Evolutionary conservation across 2,888 invertebrate genomes (phyloP).

Genomic region (Odontothrips loti): DNA sequence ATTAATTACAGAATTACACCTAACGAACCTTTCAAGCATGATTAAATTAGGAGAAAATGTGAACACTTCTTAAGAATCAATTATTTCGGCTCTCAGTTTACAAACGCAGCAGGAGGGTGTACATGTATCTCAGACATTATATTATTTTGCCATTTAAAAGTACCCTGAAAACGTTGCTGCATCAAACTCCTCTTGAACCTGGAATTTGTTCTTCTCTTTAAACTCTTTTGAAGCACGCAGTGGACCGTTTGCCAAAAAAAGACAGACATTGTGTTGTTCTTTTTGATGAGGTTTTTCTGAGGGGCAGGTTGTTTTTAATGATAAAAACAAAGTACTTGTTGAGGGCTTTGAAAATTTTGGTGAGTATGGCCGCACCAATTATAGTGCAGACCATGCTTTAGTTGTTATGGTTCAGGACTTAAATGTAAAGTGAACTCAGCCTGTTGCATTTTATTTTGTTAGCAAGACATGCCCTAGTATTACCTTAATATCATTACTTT

Average conservation of each 20-base stretch:
- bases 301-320: slow-evolving; percentile 22
- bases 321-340: neutral
- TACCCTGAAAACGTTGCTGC: slow-evolving; percentile 29
- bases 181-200: slow-evolving; percentile 25
- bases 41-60: too few relatives aligned
- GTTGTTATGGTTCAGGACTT: neutral
- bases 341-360: neutral
- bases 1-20: too few relatives aligned
- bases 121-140: slow-evolving; percentile 28
- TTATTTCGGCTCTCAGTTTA: slow-evolving; percentile 31
- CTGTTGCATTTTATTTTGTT: neutral
- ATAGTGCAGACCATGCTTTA: neutral
- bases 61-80: too few relatives aligned
- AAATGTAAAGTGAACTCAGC: neutral
- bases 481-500: neutral
- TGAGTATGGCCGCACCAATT: neutral
- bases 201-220: neutral
- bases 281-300: slow-evolving; percentile 33
- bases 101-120: slow-evolving; percentile 32
- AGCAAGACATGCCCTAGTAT: too few relatives aligned
- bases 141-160: slow-evolving; percentile 31
- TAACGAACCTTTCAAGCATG: too few relatives aligned
- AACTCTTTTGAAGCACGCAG: neutral
- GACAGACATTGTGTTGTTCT: slow-evolving; percentile 30
- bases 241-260: neutral